Base-by-base conservation (phyloP, 1,140 invertebrate genomes). In the Amyelois transitella region DNA sequence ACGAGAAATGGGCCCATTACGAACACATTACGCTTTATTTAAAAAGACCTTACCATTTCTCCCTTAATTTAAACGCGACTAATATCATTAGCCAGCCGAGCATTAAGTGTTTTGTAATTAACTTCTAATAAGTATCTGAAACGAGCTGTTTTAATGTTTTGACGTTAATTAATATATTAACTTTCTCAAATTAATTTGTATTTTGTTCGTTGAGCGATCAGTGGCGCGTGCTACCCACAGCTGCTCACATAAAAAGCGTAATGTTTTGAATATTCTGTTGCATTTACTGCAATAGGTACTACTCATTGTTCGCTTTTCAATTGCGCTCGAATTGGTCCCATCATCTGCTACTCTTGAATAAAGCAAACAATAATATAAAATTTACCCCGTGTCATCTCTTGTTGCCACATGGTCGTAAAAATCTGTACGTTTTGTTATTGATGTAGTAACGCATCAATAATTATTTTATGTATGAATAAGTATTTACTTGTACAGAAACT, bases 211-310 rank as follows among this genome's bases (percentile, higher is more conserved):
- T 48, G 24, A 18, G 12, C 10, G n/a, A 61, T 32, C 56, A 22
- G 43, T 50, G 56, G 51, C 64, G 64, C 64, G 62, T 61, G 64
- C 51, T 61, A 20, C 17, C n/a, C 52, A 21, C 79, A 80, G 77
- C 75, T 82, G 75, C 70, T 69, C 60, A 49, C 53, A 57, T 70
- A 73, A 75, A 76, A 75, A 72, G 64, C 53, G 56, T 50, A 32
- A 61, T 58, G 62, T 64, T 65, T 68, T 58, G 63, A 66, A 67
- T 53, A 59, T 59, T 72, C 59, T 70, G 62, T 63, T 53, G 55
- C 51, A 56, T 55, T 62, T 62, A 60, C 67, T 69, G 48, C 56
- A 51, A 51, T 62, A 70, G n/a, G n/a, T n/a, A n/a, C n/a, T n/a
- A n/a, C n/a, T n/a, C 72, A 72, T 70, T 77, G 18, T 44, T 64